These are phyloP conservation scores for Xylota segnis DNA, from an alignment of 2,888 invertebrate species.

Conservation along the genomic window DNA sequence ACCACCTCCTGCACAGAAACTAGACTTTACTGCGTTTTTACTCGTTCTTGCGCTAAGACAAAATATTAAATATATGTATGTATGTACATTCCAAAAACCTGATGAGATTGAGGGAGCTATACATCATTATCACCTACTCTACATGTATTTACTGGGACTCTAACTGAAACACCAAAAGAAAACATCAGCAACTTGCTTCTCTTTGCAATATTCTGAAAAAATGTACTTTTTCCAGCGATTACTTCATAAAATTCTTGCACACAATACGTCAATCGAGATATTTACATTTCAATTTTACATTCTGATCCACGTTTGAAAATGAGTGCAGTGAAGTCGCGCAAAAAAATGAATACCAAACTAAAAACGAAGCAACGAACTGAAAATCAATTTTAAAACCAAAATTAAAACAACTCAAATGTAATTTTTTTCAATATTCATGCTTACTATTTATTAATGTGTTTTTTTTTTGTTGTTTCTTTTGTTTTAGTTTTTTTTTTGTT, in stretches of 20 bases:
- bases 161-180: not conserved
- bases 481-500: constrained; percentile 30
- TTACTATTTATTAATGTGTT: constrained; percentile 67
- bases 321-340: not conserved
- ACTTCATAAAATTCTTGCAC: constrained; percentile 10
- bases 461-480: constrained; percentile 57
- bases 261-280: constrained; percentile 28
- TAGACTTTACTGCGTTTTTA: too few relatives aligned
- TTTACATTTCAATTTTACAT: constrained; percentile 28
- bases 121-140: not conserved
- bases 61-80: too few relatives aligned
- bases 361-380: constrained; percentile 22
- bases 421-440: constrained; percentile 72
- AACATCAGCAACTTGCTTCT: not conserved
- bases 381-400: constrained; percentile 29
- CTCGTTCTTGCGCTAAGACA: too few relatives aligned
- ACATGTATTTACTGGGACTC: not conserved
- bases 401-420: constrained; percentile 58
- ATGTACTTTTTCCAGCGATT: too few relatives aligned
- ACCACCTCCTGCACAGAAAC: too few relatives aligned
- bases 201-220: not conserved
- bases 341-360: not conserved
- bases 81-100: too few relatives aligned
- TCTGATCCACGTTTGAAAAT: constrained; percentile 17
- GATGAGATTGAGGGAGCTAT: too few relatives aligned